Conservation (phyloP, 2,888 invertebrate species). For the Lepeophtheirus nordmannii region DNA sequence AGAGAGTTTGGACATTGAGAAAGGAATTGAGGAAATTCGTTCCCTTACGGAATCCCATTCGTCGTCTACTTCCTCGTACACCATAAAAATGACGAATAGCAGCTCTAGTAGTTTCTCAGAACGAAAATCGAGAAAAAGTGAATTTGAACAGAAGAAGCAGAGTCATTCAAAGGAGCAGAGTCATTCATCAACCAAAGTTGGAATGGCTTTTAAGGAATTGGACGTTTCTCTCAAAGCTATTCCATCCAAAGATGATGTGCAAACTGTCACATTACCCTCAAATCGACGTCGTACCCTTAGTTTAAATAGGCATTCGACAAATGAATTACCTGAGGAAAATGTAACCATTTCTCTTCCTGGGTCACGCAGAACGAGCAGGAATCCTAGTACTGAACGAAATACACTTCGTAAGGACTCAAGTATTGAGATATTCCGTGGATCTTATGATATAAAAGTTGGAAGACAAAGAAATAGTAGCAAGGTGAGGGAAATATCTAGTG, state of each 20-base stretch:
- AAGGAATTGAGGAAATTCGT: slow-evolving; percentile 11
- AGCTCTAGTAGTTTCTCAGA: not conserved
- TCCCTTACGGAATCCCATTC: not conserved
- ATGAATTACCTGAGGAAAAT: slow-evolving; percentile 8
- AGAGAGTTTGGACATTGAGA: not conserved
- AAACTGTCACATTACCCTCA: not conserved
- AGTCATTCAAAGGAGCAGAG: not conserved
- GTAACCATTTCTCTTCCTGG: slow-evolving; percentile 20
- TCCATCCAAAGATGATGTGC: not conserved
- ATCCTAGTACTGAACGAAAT: slow-evolving; percentile 12
- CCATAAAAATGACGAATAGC: not conserved
- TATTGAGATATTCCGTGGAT: not conserved
- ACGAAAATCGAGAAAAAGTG: not conserved
- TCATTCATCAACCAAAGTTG: not conserved
- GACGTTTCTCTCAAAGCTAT: slow-evolving; percentile 4
- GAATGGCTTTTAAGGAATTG: slow-evolving; percentile 17
- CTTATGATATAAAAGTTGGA: not conserved
- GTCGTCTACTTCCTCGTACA: not conserved
- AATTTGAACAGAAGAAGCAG: not conserved
- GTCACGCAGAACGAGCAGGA: slow-evolving; percentile 5
- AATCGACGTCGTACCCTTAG: not conserved
- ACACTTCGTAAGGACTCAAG: not conserved
- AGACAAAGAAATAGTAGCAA: not conserved
- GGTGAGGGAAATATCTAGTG: not conserved
- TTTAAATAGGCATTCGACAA: not conserved